Evolutionary conservation across 2,797 vertebrate species (phyloP).

Genomic region (Cynodonichthys magdalenae): DNA sequence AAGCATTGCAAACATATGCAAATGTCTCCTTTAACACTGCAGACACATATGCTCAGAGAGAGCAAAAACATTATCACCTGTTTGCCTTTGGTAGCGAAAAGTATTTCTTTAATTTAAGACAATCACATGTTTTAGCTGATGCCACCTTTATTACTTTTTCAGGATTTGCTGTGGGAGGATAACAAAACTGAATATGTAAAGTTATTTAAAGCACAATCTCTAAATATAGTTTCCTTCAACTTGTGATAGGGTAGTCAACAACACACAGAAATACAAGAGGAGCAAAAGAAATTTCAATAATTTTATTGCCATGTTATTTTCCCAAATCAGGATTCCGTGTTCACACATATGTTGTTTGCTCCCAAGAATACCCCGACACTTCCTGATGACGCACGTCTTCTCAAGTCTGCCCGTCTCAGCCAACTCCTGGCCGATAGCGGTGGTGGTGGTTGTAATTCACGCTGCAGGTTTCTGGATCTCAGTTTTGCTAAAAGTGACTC

Average conservation of each 20-base stretch:
- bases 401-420: conserved; percentile 52
- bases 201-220: not conserved
- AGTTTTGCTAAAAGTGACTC: conserved; percentile 53
- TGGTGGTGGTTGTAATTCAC: conserved; percentile 66
- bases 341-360: conserved; percentile 51
- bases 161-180: not conserved
- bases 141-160: not conserved
- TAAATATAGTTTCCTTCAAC: not conserved
- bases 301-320: conserved; percentile 17
- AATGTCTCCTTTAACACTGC: too few relatives aligned
- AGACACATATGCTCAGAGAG: too few relatives aligned
- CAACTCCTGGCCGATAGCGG: conserved; percentile 51
- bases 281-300: not conserved
- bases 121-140: too few relatives aligned
- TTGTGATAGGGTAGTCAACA: too few relatives aligned
- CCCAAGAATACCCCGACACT: conserved; percentile 53
- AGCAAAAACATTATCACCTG: too few relatives aligned
- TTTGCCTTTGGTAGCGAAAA: too few relatives aligned
- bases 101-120: not conserved
- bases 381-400: conserved; percentile 60
- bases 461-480: conserved; percentile 63
- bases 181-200: not conserved
- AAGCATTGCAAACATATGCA: too few relatives aligned
- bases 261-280: not conserved
- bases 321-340: conserved; percentile 33